Evolutionary conservation across 1,140 invertebrate species (phyloP), one percentile per base, ranked within the genome.

Genomic region (Matsumurasca onukii): DNA sequence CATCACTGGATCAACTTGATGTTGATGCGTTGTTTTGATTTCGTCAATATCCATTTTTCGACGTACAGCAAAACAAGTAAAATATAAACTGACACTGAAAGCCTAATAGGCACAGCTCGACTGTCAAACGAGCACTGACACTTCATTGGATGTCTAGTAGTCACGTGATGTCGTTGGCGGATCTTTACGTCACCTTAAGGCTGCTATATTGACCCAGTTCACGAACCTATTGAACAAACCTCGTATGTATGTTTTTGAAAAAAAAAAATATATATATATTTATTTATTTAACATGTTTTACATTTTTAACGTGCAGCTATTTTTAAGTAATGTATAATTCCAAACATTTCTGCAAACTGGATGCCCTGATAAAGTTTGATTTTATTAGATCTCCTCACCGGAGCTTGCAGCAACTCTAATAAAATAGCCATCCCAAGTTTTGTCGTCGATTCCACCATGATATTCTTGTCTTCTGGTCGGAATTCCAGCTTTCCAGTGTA

Each of bases 401-500:
- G 55, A 9, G 12, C 24, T 59, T 59, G 55, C n/a, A 59, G 25
- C 25, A 59, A 22, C 24, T 59, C 55, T 15, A 29, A 27, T 9
- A 59, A 12, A 24, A 22, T 12, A 29, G 15, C 30, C 55, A 59
- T 59, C 24, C 55, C 55, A 3, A 59, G 55, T 27, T 59, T 22
- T 29, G 25, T 59, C 2, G 55, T 27, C 9, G 24, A 22, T 5
- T 15, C 9, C 15, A 13, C 2, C 12, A 59, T 3, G 12, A 2
- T 5, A 25, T 27, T 29, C 22, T 59, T 2, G 3, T 59, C 55
- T 59, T 27, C 55, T 12, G 55, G 9, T 29, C 25, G 9, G n/a
- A 27, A 59, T 24, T 59, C 55, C 3, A 59, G 55, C 24, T 59
- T 59, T 5, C 55, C 55, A 27, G 55, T 59, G 25, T 59, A 59